Base-by-base conservation (phyloP, 2,888 invertebrate genomes). In the Bhutanitis thaidina region DNA sequence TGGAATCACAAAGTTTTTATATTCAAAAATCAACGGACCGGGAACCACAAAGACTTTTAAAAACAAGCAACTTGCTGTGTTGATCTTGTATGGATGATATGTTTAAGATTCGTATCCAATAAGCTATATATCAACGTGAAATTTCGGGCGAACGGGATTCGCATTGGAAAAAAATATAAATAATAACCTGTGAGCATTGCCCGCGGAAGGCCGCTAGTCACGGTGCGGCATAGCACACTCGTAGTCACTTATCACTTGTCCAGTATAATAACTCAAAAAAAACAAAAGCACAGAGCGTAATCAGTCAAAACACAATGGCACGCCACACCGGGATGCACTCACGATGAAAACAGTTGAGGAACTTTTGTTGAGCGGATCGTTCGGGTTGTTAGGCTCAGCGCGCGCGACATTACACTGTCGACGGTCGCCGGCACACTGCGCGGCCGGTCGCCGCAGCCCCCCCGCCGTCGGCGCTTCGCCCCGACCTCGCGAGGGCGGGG, bases 401-500 rank as follows among this genome's bases (percentile, higher is more conserved):
- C 78, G 71, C 81, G 78, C 87, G 83, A 84, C 83, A 71, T 74
- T 72, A 55, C 84, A 71, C 82, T 75, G 74, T 79, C 84, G 74
- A 83, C 85, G 81, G 81, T 88, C 82, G 86, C 82, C 86, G 88
- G 86, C 84, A 84, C 83, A 88, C 89, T 89, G 86, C 79, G 86
- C 85, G 82, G 71, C 76, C 74, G 77, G 75, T 58, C 68, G 77
- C 64, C 61, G 70, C 64, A 62, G 65, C 69, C 68, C 58, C 71
- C 76, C 71, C 70, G 74, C 67, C 69, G 69, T 62, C 63, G 57
- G 63, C 58, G 58, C 61, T 53, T 54, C 49, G 59, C 57, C 69
- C 66, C 64, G 59, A 64, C 55, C 68, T 61, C 69, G 67, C 54
- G 67, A 59, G 69, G 72, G 62, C 85, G 86, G 81, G 81, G 80